Conservation (phyloP, 2,113 vertebrate species). For the Leptocoma aspasia region DNA sequence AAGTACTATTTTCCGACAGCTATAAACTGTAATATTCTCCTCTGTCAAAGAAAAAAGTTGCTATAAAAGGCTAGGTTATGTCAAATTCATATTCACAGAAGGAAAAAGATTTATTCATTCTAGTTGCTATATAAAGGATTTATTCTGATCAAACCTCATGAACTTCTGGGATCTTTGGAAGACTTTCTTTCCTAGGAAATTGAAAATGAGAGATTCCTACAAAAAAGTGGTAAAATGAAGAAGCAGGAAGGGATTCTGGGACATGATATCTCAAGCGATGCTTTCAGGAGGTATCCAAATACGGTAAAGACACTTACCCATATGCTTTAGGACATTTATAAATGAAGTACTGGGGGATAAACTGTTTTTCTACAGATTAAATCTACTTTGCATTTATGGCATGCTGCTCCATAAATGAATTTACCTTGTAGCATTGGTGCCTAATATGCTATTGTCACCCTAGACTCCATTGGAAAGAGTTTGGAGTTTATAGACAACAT, state of each 20-base stretch:
- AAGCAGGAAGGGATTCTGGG: not conserved
- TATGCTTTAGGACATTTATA: not conserved
- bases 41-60: not conserved
- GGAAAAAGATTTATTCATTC: not conserved
- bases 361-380: not conserved
- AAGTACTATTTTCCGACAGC: not conserved
- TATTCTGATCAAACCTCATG: not conserved
- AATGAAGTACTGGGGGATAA: not conserved
- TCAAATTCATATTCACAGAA: not conserved
- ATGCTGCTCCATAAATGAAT: not conserved
- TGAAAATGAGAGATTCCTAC: not conserved
- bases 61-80: not conserved
- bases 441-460: not conserved
- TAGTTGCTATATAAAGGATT: not conserved
- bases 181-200: not conserved
- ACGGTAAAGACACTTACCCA: not conserved
- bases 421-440: not conserved
- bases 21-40: not conserved
- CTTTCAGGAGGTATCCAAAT: not conserved
- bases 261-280: not conserved
- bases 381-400: not conserved
- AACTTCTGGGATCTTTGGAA: not conserved
- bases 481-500: not conserved
- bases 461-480: not conserved
- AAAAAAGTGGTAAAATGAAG: not conserved